A percentile compares a stretch with the other conserved stretches of the same genome.
Conservation (phyloP, 2,113 vertebrate genomes). For the Argyrosomus japonicus region DNA sequence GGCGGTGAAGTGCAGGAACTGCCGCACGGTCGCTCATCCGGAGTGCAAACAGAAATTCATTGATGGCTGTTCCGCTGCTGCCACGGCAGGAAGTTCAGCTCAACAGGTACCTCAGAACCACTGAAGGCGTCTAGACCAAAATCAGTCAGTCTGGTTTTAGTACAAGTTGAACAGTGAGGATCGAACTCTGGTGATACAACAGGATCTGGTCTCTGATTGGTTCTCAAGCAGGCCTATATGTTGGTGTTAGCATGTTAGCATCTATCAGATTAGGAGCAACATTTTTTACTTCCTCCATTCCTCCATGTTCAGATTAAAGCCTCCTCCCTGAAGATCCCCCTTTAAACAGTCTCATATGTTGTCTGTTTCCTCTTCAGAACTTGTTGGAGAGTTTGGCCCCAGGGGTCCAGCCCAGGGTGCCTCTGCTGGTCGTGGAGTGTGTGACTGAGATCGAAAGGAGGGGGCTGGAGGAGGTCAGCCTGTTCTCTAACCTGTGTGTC, state of each 20-base stretch:
- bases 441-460: constrained; percentile 88
- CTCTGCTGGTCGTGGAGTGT: constrained; percentile 84
- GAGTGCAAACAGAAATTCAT: constrained; percentile 81
- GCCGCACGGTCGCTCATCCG: constrained; percentile 83
- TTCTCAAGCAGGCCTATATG: too few species aligned
- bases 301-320: too few species aligned
- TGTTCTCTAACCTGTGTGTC: neutral
- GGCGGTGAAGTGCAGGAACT: constrained; percentile 86
- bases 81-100: neutral
- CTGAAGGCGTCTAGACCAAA: too few species aligned
- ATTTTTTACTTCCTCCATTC: too few species aligned
- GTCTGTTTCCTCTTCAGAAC: constrained; percentile 67
- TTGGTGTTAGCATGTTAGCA: too few species aligned
- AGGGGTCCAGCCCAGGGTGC: constrained; percentile 75
- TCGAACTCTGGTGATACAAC: too few species aligned
- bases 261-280: too few species aligned
- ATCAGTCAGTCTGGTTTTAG: too few species aligned
- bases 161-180: too few species aligned
- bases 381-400: constrained; percentile 85
- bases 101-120: constrained; percentile 10
- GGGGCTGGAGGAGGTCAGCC: constrained; percentile 86
- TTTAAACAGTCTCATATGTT: too few species aligned
- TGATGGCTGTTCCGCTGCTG: constrained; percentile 44
- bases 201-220: too few species aligned
- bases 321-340: too few species aligned